Percentiles rank a stretch among this genome's conserved stretches.
Evolutionary conservation across 2,888 invertebrate species (phyloP).

Genomic region (Microctonus hyperodae): DNA sequence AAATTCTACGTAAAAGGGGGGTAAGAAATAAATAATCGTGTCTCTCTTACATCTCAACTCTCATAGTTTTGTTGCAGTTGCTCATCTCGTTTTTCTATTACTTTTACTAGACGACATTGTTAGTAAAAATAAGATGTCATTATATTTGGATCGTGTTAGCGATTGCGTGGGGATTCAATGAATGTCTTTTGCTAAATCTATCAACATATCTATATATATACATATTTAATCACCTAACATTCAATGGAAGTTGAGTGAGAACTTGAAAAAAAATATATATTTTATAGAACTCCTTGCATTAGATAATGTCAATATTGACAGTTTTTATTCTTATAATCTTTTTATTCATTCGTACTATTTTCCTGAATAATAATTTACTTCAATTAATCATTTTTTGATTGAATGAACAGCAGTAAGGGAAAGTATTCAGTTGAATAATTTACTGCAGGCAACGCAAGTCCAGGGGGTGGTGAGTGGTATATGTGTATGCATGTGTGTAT

Average conservation of each 20-base stretch:
- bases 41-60: background rate
- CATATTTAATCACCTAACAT: background rate
- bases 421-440: background rate
- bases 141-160: slow-evolving; percentile 50
- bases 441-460: slow-evolving; percentile 6
- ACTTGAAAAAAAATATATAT: background rate
- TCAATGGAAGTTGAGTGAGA: background rate
- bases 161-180: slow-evolving; percentile 36
- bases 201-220: background rate
- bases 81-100: slow-evolving; percentile 24
- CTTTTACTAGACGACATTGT: slow-evolving; percentile 54
- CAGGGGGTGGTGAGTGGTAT: background rate
- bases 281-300: background rate
- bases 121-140: slow-evolving; percentile 58
- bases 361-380: background rate
- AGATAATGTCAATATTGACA: background rate
- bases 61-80: background rate
- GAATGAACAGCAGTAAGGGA: background rate
- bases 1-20: background rate
- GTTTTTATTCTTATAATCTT: too few relatives aligned
- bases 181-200: background rate
- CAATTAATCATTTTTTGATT: too few relatives aligned
- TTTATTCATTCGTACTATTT: background rate
- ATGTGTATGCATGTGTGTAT: slow-evolving; percentile 3
- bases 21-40: background rate